phyloP scores from a whole-genome alignment of 1,140 invertebrate genomes.

The Saccostrea cuccullata region DNA sequence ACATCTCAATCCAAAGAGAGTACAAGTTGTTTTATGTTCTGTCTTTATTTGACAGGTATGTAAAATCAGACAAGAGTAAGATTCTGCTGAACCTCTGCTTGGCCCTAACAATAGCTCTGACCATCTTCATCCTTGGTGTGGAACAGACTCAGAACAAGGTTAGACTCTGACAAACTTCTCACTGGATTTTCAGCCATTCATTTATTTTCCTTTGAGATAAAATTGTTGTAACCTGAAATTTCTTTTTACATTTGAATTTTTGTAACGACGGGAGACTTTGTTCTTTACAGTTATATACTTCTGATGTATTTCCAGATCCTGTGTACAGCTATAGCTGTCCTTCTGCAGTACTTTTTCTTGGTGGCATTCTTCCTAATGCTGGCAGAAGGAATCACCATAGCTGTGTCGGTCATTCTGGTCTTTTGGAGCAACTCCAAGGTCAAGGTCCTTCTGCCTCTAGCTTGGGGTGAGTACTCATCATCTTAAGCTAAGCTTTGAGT shows the following conservation, averaged over 20 bases:
- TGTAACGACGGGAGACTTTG: background rate
- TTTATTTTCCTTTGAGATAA: background rate
- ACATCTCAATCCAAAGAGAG: too few relatives aligned
- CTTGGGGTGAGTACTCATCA: constrained; percentile 59
- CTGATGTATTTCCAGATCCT: constrained; percentile 49
- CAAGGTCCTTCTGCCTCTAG: constrained; percentile 49
- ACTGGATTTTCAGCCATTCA: background rate
- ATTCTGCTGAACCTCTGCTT: constrained; percentile 64
- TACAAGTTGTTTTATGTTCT: background rate
- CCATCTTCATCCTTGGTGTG: constrained; percentile 61
- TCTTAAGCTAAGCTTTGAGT: background rate
- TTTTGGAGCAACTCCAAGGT: constrained; percentile 59
- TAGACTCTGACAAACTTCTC: background rate
- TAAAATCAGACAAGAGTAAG: constrained; percentile 59
- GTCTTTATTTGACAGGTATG: constrained; percentile 40
- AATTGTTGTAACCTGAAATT: background rate
- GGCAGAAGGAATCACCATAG: constrained; percentile 61
- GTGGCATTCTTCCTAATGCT: constrained; percentile 66
- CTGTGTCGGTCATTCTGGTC: constrained; percentile 59
- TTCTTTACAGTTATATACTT: constrained; percentile 18
- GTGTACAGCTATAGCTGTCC: constrained; percentile 61
- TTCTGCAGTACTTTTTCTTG: constrained; percentile 65
- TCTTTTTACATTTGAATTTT: too few relatives aligned
- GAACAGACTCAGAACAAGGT: constrained; percentile 58
- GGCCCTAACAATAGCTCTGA: constrained; percentile 58